phyloP scores from a whole-genome alignment of 1,140 invertebrate species.

The Wiebesia pumilae region DNA sequence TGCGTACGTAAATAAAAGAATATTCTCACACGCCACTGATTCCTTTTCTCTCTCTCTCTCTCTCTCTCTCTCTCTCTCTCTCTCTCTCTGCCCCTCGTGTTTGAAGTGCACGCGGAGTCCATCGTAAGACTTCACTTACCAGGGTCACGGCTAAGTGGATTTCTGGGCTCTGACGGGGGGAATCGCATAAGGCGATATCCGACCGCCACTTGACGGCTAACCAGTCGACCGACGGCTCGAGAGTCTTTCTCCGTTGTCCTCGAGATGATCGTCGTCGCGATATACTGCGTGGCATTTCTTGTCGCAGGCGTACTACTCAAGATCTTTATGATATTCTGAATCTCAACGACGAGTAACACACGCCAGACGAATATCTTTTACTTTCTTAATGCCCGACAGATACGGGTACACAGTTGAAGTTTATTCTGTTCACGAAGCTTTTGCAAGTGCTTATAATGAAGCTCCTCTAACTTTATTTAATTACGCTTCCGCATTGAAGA shows the following conservation, averaged over 20 bases:
- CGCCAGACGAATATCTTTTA: too few relatives aligned
- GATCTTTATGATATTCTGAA: slow-evolving; percentile 67
- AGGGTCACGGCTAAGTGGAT: slow-evolving; percentile 40
- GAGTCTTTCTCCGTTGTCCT: background rate
- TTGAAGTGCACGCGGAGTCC: slow-evolving; percentile 14
- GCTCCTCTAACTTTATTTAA: background rate
- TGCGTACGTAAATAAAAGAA: background rate
- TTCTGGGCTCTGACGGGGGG: background rate
- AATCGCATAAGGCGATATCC: background rate
- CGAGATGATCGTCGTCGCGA: slow-evolving; percentile 71
- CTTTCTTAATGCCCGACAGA: too few relatives aligned
- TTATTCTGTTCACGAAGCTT: background rate
- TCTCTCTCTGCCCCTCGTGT: background rate
- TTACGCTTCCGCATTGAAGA: too few relatives aligned
- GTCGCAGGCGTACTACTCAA: slow-evolving; percentile 69
- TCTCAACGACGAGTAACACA: background rate
- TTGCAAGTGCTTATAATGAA: background rate
- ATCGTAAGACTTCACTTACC: slow-evolving; percentile 41
- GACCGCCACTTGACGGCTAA: slow-evolving; percentile 54
- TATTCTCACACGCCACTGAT: background rate
- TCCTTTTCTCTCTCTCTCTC: background rate
- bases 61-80: background rate
- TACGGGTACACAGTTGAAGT: too few relatives aligned
- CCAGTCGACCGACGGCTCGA: background rate
- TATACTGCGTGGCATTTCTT: slow-evolving; percentile 71